phyloP scores from a whole-genome alignment of 2,888 invertebrate species.

The Flexamia atlantica region DNA sequence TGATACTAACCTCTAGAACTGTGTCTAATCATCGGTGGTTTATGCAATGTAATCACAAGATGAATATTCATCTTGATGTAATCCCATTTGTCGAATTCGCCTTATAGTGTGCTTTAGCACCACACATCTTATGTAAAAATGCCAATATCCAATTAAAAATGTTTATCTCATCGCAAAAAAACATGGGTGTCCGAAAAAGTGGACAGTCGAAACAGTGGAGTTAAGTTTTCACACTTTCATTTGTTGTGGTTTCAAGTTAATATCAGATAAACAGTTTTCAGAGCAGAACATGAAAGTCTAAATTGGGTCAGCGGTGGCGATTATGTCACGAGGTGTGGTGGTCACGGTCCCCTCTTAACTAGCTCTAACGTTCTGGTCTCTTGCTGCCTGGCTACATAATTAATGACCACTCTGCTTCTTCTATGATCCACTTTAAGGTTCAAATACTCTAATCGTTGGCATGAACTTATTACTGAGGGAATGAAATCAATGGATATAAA shows the following conservation, averaged over 20 bases:
- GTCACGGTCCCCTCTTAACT: conserved; percentile 30
- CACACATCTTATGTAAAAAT: too few relatives aligned
- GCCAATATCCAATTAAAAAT: too few relatives aligned
- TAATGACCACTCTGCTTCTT: neutral
- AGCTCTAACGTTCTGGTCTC: conserved; percentile 21
- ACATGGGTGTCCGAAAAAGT: too few relatives aligned
- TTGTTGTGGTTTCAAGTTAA: conserved; percentile 7
- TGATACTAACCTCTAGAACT: too few relatives aligned
- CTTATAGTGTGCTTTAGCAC: too few relatives aligned
- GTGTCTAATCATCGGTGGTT: neutral
- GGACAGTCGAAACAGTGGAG: too few relatives aligned
- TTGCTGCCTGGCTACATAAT: conserved; percentile 11
- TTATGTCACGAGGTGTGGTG: conserved; percentile 17
- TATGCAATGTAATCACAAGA: too few relatives aligned
- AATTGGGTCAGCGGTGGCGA: conserved; percentile 23
- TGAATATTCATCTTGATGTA: too few relatives aligned
- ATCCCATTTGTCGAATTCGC: too few relatives aligned
- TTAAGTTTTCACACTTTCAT: neutral
- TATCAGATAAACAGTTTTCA: conserved; percentile 21
- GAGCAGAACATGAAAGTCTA: conserved; percentile 34
- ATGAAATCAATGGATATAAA: too few relatives aligned
- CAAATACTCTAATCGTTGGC: neutral
- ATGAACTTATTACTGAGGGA: neutral
- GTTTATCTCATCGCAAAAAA: too few relatives aligned
- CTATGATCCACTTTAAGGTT: conserved; percentile 9